Conservation (phyloP, 2,797 vertebrate genomes). For the Anisognathus igniventris region DNA sequence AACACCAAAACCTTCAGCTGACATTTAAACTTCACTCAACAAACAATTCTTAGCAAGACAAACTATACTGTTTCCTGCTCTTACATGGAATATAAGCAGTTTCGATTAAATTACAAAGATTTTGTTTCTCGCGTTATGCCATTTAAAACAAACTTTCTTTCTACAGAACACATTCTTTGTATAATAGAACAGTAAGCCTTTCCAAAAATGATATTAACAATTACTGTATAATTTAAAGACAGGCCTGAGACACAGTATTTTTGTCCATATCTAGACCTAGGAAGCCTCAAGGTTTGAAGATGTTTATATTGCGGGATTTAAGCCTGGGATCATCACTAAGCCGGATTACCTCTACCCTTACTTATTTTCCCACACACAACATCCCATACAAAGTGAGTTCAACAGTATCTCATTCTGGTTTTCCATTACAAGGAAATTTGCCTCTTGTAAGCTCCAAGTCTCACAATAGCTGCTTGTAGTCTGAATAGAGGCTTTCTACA, state of each 20-base stretch:
- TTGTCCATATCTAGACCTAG: neutral
- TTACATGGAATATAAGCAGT: neutral
- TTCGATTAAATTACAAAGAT: neutral
- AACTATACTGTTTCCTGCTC: conserved; percentile 17
- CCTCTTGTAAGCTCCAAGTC: neutral
- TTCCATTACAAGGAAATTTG: conserved; percentile 21
- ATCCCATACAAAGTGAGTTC: neutral
- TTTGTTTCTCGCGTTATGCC: conserved; percentile 3
- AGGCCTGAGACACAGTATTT: neutral
- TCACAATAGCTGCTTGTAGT: neutral
- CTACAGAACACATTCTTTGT: neutral
- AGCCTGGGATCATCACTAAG: neutral
- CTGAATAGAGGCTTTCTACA: neutral
- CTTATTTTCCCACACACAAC: neutral
- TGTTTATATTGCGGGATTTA: conserved; percentile 1
- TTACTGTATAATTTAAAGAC: neutral
- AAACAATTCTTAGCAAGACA: conserved; percentile 10
- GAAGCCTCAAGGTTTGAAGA: neutral
- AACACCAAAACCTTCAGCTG: neutral
- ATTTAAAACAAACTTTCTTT: conserved; percentile 40
- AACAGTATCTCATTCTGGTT: conserved; percentile 15
- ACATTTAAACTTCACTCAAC: conserved; percentile 38
- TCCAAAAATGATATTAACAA: neutral
- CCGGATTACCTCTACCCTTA: neutral
- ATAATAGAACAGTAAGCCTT: neutral